Evolutionary conservation across 2,797 vertebrate species (phyloP), one percentile per base, ranked within the genome.

Genomic region (Spinibarbus caldwelli): DNA sequence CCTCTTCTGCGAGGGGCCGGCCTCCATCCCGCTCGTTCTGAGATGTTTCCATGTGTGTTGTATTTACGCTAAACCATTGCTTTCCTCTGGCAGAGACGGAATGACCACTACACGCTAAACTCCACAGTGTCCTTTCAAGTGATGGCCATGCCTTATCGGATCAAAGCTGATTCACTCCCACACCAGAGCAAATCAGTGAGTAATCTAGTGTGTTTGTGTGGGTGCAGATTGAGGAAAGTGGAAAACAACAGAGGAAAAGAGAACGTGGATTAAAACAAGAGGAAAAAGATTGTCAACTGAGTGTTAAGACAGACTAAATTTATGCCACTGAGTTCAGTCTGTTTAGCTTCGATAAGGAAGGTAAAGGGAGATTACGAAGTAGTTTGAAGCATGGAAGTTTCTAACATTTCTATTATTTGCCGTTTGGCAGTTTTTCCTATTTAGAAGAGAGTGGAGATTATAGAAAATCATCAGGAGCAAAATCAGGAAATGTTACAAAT

Each of bases 81-180:
- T 83, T 83, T 72, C 43, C n/a, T 71, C 38, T 86, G 94, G 86
- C 94, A 99, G 98, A 97, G 97, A 76, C 96, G 96, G 87, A 99
- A 99, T n/a, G 94, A 96, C 88, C 95, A 96, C 71, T 99, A 99
- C 84, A 91, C 96, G 85, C 96, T 99, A 82, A 97, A 96, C 88
- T 97, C 97, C 6, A 96, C 96, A 7, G 97, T 98, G 85, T 97
- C 97, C 87, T 97, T 97, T 92, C 80, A 92, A 93, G 98, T 98
- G 73, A 95, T 93, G 80, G 94, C 95, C 86, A 95, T 99, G 96
- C 98, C 98, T 7, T 99, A 99, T 89, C 96, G 94, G 86, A 91
- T 96, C 87, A 96, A 96, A 87, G 96, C 97, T 52, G 88, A 91
- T 72, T 92, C 92, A 34, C 93, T 97, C 78, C 97, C 97, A 0